Evolutionary conservation across 30 jellyfish, hydroid and myxozoan species (phyloP), one percentile per base, ranked within the genome.

Genomic region (Morbakka virulenta): DNA sequence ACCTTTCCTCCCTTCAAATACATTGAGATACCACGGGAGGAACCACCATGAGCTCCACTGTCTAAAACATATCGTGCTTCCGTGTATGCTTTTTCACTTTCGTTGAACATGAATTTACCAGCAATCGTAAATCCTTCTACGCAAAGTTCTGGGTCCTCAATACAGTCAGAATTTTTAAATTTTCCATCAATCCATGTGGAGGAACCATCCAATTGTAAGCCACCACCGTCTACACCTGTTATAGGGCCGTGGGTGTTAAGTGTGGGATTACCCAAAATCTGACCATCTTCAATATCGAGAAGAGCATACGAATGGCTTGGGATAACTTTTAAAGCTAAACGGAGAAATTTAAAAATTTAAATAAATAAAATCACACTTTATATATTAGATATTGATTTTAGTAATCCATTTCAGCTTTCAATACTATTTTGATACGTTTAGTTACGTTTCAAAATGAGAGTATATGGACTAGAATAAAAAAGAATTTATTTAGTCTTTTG

Each of bases 221-320:
- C 95, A 11, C 95, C 95, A 1, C 95, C 95, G n/a, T 76, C 2
- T 4, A 76, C 95, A 23, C 79, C 64, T 34, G 73, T 52, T 0
- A 82, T 62, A n/a, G 61, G 70, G 9, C 96, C 96, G 48, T 86
- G 96, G 6, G 87, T 76, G 33, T 50, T 85, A 35, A 92, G 73
- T 31, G 76, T 71, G n/a, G 99, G 99, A 51, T 85, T 81, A 1
- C 99, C 99, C n/a, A 35, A 90, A 31, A 92, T 77, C 51, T 35
- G 31, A 68, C 65, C 89, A 31, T 80, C 96, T 11, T 31, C 75
- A 13, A 63, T 80, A 23, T 92, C 99, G 24, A 92, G 94, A 0
- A 92, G 88, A 17, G 96, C 99, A 78, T 85, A 85, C 35, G 99
- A 92, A 33, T 92, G 99, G 69, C 96, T 92, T 69, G 99, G 99